Evolutionary conservation across 2,888 invertebrate genomes (phyloP).

Genomic region (Lasioglossum oenotherae): DNA sequence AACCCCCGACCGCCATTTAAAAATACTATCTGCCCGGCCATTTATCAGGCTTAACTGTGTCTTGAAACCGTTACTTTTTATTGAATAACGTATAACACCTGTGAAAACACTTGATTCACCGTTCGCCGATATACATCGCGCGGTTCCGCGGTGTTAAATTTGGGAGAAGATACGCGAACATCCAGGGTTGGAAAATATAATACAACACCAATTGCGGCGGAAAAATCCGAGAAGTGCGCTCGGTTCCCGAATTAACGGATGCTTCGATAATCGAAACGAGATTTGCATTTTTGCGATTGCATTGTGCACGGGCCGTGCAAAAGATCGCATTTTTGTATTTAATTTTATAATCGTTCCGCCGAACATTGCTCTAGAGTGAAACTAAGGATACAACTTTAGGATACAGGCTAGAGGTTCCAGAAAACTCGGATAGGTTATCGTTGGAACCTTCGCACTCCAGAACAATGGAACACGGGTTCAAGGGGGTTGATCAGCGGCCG

Average conservation of each 20-base stretch:
- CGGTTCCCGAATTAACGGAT: neutral
- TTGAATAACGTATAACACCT: constrained; percentile 66
- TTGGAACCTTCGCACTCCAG: neutral
- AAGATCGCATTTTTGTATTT: neutral
- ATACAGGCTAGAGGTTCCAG: neutral
- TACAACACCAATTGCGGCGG: neutral
- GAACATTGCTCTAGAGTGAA: neutral
- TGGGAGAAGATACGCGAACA: constrained; percentile 19
- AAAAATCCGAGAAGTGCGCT: neutral
- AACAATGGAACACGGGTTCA: neutral
- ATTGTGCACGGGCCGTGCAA: neutral
- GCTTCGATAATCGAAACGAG: neutral
- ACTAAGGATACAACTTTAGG: neutral
- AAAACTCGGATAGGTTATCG: neutral
- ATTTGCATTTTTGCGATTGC: neutral
- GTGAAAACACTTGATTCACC: constrained; percentile 65
- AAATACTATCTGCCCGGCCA: constrained; percentile 62
- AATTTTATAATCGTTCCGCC: neutral
- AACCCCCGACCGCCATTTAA: constrained; percentile 49
- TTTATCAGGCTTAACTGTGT: constrained; percentile 64
- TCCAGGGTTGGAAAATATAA: neutral
- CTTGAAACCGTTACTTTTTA: constrained; percentile 65
- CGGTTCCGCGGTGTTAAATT: constrained; percentile 53
- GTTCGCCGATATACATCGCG: constrained; percentile 54
- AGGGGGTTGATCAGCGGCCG: constrained; percentile 4